phyloP scores from a whole-genome alignment of 2,113 vertebrate species.

The Cercopithecus mona region DNA sequence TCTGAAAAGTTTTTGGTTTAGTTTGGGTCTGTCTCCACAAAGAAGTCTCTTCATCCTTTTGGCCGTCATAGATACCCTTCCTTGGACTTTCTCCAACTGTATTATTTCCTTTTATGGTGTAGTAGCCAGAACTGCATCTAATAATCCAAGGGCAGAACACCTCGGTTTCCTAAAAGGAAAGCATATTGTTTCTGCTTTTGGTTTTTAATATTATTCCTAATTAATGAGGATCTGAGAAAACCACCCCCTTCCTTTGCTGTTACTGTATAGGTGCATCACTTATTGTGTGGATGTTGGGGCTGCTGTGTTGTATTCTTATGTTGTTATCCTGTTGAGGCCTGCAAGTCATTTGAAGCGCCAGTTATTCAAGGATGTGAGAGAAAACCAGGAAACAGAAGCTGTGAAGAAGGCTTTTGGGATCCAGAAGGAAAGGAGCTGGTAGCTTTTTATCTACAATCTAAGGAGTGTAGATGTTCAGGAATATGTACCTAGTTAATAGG shows the following conservation, averaged over 20 bases:
- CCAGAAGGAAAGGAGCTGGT: not conserved
- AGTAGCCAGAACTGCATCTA: not conserved
- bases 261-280: not conserved
- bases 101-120: not conserved
- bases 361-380: not conserved
- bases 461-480: not conserved
- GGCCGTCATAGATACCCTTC: not conserved
- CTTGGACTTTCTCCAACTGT: not conserved
- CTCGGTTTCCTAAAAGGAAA: not conserved
- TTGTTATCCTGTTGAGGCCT: not conserved
- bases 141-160: not conserved
- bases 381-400: not conserved
- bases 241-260: not conserved
- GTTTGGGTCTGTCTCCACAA: not conserved
- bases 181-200: not conserved
- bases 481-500: not conserved
- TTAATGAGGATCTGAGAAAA: slow-evolving; percentile 16
- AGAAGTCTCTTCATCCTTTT: not conserved
- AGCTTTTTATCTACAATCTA: not conserved
- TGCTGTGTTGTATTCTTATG: not conserved
- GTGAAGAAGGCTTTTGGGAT: slow-evolving; percentile 27
- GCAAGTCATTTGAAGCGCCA: not conserved
- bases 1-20: not conserved
- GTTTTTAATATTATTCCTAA: not conserved
- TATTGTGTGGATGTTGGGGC: not conserved